A percentile compares a stretch with the other conserved stretches of the same genome.
Evolutionary conservation across 2,888 invertebrate species (phyloP).

Genomic region (Ectobius pallidus): DNA sequence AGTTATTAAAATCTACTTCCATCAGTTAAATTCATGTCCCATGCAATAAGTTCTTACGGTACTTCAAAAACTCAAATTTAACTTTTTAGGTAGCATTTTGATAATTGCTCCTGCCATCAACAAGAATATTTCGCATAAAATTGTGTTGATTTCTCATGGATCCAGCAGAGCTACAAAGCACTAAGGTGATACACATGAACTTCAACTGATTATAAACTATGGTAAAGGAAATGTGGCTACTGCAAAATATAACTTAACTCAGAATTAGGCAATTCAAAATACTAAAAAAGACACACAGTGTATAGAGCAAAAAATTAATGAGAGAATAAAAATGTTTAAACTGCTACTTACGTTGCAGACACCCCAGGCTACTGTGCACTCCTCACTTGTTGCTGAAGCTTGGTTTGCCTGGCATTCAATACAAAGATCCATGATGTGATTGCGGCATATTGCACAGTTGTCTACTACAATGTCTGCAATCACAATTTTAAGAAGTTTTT

Average conservation of each 20-base stretch:
- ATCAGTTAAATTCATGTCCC: no score
- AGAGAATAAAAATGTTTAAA: not conserved
- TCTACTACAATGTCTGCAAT: constrained; percentile 65
- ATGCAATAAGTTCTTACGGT: no score
- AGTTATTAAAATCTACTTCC: no score
- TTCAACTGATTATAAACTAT: not conserved
- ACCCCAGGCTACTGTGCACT: constrained; percentile 70
- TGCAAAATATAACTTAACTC: not conserved
- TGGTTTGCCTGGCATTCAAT: constrained; percentile 67
- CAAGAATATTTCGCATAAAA: no score
- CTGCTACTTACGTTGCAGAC: constrained; percentile 61
- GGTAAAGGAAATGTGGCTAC: not conserved
- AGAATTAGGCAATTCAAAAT: not conserved
- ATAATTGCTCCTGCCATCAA: no score
- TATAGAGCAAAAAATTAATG: not conserved
- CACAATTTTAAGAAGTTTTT: constrained; percentile 9
- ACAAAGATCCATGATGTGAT: constrained; percentile 70
- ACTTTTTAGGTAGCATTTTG: no score
- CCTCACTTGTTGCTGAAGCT: constrained; percentile 65
- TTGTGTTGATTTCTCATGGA: constrained; percentile 21
- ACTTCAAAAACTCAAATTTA: no score
- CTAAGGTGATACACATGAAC: not conserved
- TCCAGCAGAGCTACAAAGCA: not conserved
- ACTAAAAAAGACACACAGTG: not conserved
- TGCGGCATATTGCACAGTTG: constrained; percentile 69